Conservation (phyloP, 2,888 invertebrate species). For the Hyposoter didymator region DNA sequence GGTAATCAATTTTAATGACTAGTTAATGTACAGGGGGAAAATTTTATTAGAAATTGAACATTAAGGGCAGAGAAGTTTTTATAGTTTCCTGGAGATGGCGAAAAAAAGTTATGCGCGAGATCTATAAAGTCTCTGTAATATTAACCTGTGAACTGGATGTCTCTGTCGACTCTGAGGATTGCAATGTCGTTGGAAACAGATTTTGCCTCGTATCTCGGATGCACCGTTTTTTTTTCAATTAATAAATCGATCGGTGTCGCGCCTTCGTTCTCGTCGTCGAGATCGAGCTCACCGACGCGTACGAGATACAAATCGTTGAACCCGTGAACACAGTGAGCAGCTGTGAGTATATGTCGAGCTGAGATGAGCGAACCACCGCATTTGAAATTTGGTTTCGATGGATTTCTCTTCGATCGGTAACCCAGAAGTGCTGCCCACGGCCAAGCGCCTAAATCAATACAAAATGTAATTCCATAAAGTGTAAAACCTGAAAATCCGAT, state of each 20-base stretch:
- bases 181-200: constrained; percentile 92
- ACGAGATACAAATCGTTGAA: constrained; percentile 88
- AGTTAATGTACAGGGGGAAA: background rate
- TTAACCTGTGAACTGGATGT: constrained; percentile 87
- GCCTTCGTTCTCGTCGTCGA: constrained; percentile 88
- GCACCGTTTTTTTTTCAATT: constrained; percentile 87
- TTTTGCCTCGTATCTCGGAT: constrained; percentile 88
- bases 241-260: constrained; percentile 87
- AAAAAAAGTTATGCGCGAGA: background rate
- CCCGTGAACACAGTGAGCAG: constrained; percentile 90
- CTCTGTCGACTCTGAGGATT: constrained; percentile 87
- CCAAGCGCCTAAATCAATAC: constrained; percentile 87
- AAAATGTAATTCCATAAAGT: background rate
- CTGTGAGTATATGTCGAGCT: constrained; percentile 90
- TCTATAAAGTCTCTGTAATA: constrained; percentile 21
- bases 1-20: background rate
- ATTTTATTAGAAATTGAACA: no score
- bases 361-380: constrained; percentile 91
- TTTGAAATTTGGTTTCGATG: constrained; percentile 83
- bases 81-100: background rate
- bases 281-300: constrained; percentile 92
- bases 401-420: constrained; percentile 85
- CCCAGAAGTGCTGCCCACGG: constrained; percentile 93
- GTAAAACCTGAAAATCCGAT: background rate
- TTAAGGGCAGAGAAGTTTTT: constrained; percentile 1